Evolutionary conservation across 2,797 vertebrate genomes (phyloP).

Genomic region (Sebastes vulpes): DNA sequence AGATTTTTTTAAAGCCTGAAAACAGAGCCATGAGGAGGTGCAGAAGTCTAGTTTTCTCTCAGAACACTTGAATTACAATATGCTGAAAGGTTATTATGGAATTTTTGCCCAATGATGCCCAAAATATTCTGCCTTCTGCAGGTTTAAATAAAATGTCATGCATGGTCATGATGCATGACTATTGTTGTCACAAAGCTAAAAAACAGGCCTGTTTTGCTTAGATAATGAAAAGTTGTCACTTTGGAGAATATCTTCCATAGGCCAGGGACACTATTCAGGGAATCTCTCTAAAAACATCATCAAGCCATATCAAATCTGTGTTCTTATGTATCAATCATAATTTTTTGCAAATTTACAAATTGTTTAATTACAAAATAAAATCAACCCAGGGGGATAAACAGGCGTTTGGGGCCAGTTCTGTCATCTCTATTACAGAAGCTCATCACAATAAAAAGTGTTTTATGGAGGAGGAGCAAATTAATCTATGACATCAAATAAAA

Average conservation of each 20-base stretch:
- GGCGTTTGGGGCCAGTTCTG: background rate
- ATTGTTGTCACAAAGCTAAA: background rate
- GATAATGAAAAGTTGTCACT: background rate
- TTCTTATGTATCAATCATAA: background rate
- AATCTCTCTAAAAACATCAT: background rate
- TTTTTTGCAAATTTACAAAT: background rate
- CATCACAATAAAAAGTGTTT: background rate
- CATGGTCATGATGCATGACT: background rate
- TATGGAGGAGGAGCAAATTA: background rate
- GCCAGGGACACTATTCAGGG: background rate
- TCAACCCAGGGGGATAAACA: background rate
- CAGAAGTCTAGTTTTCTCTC: too few species aligned
- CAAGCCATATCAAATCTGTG: background rate
- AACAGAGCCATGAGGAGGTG: too few species aligned
- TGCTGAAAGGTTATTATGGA: too few species aligned
- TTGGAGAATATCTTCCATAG: background rate
- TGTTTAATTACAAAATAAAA: background rate
- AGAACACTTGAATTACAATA: too few species aligned
- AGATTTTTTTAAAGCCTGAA: too few species aligned
- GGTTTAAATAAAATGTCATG: background rate
- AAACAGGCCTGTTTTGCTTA: too few species aligned
- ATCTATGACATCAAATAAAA: conserved; percentile 14
- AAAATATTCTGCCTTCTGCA: background rate
- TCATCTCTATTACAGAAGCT: background rate
- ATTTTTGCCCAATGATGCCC: too few species aligned